These are phyloP conservation scores for Mesopsocus fuscifrons DNA, from an alignment of 2,888 invertebrate species.

Conservation along the genomic window DNA sequence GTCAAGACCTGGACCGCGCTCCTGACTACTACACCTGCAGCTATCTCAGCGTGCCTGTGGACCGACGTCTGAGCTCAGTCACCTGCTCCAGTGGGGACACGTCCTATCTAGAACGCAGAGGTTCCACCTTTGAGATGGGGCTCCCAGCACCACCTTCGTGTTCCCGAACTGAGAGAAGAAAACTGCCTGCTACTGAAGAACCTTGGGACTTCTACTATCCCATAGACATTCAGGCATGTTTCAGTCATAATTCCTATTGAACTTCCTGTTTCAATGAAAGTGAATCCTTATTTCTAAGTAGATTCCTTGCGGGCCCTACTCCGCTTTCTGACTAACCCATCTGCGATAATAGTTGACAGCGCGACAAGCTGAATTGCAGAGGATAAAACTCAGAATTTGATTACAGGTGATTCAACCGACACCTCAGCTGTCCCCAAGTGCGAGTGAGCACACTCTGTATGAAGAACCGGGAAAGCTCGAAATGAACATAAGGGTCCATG, in stretches of 20 bases:
- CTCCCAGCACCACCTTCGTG: conserved; percentile 37
- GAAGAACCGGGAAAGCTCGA: conserved; percentile 19
- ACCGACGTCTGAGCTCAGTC: conserved; percentile 52
- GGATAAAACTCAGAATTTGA: too few species aligned
- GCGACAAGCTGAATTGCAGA: too few species aligned
- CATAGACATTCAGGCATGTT: conserved; percentile 35
- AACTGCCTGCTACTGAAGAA: conserved; percentile 19
- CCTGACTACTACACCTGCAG: conserved; percentile 15
- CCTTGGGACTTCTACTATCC: conserved; percentile 37
- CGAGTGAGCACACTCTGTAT: conserved; percentile 40
- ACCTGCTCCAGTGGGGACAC: conserved; percentile 73
- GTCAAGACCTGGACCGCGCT: conserved; percentile 15
- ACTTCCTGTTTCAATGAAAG: too few species aligned
- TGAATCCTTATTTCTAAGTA: too few species aligned
- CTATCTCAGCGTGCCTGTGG: conserved; percentile 14
- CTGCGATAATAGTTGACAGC: too few species aligned
- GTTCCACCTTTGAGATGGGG: conserved; percentile 58
- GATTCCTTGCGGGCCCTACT: too few species aligned
- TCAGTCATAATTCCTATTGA: not conserved
- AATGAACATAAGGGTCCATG: conserved; percentile 13
- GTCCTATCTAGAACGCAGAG: conserved; percentile 62
- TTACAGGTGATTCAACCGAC: conserved; percentile 50
- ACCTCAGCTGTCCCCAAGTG: conserved; percentile 65
- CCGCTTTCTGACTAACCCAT: too few species aligned
- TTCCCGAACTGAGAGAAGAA: conserved; percentile 11